A percentile compares a stretch with the other conserved stretches of the same genome.
These are phyloP conservation scores for Lasius platythorax DNA, from an alignment of 2,888 invertebrate species.

Conservation along the genomic window DNA sequence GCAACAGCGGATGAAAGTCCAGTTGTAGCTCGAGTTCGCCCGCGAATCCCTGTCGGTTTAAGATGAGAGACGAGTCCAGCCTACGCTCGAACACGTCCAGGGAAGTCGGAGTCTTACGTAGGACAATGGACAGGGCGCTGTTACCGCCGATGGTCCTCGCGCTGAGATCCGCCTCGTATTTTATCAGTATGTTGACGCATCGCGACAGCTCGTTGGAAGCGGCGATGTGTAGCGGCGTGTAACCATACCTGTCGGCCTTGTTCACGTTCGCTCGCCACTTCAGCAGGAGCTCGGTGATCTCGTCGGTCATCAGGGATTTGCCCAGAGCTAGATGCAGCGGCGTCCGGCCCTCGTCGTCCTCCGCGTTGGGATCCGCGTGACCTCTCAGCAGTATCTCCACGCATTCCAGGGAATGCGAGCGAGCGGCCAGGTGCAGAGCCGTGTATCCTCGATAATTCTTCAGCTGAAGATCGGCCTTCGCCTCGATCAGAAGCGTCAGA, in stretches of 20 bases:
- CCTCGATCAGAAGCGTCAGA: conserved; percentile 91
- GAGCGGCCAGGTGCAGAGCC: conserved; percentile 94
- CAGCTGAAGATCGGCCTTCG: conserved; percentile 92
- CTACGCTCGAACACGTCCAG: conserved; percentile 94
- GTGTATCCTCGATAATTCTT: conserved; percentile 94
- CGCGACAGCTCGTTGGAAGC: conserved; percentile 94
- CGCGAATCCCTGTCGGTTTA: conserved; percentile 92
- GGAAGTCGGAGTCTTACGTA: conserved; percentile 94
- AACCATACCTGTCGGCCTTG: conserved; percentile 94
- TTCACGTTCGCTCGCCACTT: conserved; percentile 94
- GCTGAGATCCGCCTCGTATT: conserved; percentile 95
- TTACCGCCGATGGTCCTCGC: conserved; percentile 95
- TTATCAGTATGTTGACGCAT: conserved; percentile 94
- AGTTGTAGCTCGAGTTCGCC: conserved; percentile 93
- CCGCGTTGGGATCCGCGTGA: conserved; percentile 92
- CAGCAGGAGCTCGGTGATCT: conserved; percentile 92
- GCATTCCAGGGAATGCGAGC: conserved; percentile 93
- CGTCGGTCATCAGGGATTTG: conserved; percentile 93
- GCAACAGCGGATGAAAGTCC: conserved; percentile 93
- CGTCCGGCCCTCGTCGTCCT: conserved; percentile 93
- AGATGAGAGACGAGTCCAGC: conserved; percentile 92
- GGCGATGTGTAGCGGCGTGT: conserved; percentile 94
- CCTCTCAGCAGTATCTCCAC: conserved; percentile 92
- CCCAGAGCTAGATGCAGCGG: conserved; percentile 94
- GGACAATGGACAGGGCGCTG: conserved; percentile 94